A percentile compares a stretch with the other conserved stretches of the same genome.
Evolutionary conservation across 2,113 vertebrate species (phyloP).

Genomic region (Chloebia gouldiae): DNA sequence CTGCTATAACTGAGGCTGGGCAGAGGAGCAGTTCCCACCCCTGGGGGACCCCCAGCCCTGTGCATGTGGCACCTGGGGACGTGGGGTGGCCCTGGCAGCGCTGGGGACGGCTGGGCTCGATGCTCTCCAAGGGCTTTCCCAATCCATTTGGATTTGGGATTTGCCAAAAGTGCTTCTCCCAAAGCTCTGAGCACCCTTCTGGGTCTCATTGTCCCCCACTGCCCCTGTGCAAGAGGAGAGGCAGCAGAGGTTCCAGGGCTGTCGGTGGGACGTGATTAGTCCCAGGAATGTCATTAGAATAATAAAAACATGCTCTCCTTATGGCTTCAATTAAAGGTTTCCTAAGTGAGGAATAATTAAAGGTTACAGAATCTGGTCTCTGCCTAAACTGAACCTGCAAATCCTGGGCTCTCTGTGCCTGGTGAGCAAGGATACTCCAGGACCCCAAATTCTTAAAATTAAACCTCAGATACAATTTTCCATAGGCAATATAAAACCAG

Average conservation of each 20-base stretch:
- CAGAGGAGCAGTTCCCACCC: not conserved
- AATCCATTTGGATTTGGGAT: fast-evolving
- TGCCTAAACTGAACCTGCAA: not conserved
- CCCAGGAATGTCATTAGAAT: conserved; percentile 4
- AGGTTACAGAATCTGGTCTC: not conserved
- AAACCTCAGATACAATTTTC: fast-evolving
- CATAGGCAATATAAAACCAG: fast-evolving
- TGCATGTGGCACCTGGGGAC: not conserved
- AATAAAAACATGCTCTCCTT: conserved; percentile 3
- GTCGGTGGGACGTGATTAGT: not conserved
- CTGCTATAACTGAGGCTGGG: fast-evolving
- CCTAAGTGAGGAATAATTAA: conserved; percentile 20
- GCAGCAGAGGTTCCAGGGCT: not conserved
- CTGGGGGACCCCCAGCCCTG: not conserved
- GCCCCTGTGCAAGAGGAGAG: not conserved
- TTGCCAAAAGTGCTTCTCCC: fast-evolving
- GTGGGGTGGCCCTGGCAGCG: not conserved
- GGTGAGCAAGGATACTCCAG: fast-evolving
- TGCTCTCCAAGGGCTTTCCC: not conserved
- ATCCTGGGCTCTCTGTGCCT: not conserved
- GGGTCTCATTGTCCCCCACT: fast-evolving
- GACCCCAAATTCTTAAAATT: not conserved
- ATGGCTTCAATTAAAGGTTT: not conserved
- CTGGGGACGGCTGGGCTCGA: fast-evolving
- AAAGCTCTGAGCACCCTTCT: not conserved